A percentile compares a stretch with the other conserved stretches of the same genome.
Evolutionary conservation across 1,140 invertebrate species (phyloP).

Genomic region (Drosophila bifasciata): DNA sequence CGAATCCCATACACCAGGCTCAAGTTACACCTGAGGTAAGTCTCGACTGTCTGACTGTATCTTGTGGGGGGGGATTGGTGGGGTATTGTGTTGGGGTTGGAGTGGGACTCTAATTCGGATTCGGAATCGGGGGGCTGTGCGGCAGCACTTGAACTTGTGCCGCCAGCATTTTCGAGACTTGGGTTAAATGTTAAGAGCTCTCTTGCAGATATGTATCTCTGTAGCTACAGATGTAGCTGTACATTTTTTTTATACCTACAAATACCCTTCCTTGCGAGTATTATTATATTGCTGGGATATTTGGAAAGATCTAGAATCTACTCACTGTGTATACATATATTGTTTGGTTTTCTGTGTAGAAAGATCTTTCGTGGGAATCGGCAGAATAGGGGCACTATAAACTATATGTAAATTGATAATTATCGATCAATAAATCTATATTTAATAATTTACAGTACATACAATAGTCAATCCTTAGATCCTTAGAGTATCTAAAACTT

Average conservation of each 20-base stretch:
- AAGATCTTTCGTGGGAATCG: too few relatives aligned
- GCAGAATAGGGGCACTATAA: too few relatives aligned
- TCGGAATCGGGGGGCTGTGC: too few relatives aligned
- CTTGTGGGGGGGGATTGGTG: conserved; percentile 18
- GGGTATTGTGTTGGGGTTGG: not conserved
- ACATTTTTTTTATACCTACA: not conserved
- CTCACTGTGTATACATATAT: not conserved
- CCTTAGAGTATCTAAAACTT: too few relatives aligned
- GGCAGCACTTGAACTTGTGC: conserved; percentile 67
- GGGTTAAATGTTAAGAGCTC: conserved; percentile 64
- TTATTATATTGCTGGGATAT: too few relatives aligned
- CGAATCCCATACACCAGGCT: conserved; percentile 68
- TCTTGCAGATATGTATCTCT: conserved; percentile 32
- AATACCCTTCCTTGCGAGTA: too few relatives aligned
- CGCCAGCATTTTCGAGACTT: conserved; percentile 17
- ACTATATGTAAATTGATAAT: too few relatives aligned
- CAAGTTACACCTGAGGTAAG: conserved; percentile 83
- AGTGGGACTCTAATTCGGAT: conserved; percentile 6
- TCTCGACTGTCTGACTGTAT: conserved; percentile 22
- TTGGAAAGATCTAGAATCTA: too few relatives aligned
- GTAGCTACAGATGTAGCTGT: conserved; percentile 3
- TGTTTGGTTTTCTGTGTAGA: too few relatives aligned
- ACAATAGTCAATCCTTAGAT: too few relatives aligned
- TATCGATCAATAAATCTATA: too few relatives aligned
- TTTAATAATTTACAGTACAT: too few relatives aligned